Evolutionary conservation across 2,888 invertebrate species (phyloP), one percentile per base, ranked within the genome.

Genomic region (Platycnemis pennipes): DNA sequence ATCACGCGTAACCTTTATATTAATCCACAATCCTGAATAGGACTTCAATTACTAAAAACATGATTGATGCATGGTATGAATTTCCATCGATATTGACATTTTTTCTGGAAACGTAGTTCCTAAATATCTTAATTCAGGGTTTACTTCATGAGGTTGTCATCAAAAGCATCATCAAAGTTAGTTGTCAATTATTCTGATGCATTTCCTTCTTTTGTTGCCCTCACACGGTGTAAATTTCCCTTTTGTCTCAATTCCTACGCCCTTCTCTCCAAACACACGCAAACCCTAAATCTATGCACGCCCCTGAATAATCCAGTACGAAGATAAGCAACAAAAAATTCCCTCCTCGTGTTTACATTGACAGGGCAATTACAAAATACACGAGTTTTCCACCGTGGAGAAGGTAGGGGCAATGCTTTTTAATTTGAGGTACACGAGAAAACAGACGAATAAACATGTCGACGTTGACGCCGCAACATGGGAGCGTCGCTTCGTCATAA

Each of bases 381-480:
- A 87, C 44, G 87, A 45, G 63, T 11, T 77, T 37, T 2, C 77
- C 77, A 37, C 77, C 37, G 77, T 2, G n/a, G 11, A 46, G 44
- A 44, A 37, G 2, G 42, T 11, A 87, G 46, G 11, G 87, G 44
- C n/a, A 87, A 87, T 87, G 87, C 46, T 77, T 87, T 87, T 87
- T 87, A 87, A 87, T 87, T 87, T 87, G 46, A 87, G 37, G 26
- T 77, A 77, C 77, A 77, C 31, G 77, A 37, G 77, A 77, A 77
- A 77, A 77, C 77, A 77, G 37, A 77, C 63, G 63, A 91, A 91
- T 44, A 63, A 44, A 37, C 91, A 44, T 91, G 91, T 91, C 63
- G 56, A 56, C 44, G 42, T 91, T 56, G 63, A 91, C 63, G 91
- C 44, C 63, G 44, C 77, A 69, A 56, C 91, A 69, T 44, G 91